Conservation (phyloP, 2,113 vertebrate species). For the Dermatemys mawii region DNA sequence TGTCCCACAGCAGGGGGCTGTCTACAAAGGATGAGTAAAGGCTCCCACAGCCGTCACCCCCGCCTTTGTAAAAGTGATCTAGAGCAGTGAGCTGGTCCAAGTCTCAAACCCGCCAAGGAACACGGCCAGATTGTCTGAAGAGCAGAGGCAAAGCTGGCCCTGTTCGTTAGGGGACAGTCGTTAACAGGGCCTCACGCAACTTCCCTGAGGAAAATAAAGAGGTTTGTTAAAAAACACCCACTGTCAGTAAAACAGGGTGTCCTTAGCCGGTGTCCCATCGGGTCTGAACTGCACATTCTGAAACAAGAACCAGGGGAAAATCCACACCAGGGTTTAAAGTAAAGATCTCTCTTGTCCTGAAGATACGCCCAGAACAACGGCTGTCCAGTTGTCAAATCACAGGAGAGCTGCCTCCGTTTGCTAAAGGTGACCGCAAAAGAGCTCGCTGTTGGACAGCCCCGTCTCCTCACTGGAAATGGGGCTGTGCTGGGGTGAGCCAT, state of each 20-base stretch:
- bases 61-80: not conserved
- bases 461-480: not conserved
- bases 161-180: not conserved
- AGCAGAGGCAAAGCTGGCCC: no score
- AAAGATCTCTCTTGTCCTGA: not conserved
- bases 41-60: no score
- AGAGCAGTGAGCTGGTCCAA: not conserved
- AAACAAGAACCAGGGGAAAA: not conserved
- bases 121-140: not conserved
- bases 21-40: no score
- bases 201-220: not conserved
- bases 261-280: not conserved
- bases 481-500: not conserved
- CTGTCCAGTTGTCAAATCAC: not conserved
- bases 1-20: no score
- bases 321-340: not conserved
- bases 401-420: rapidly evolving
- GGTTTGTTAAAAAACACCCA: not conserved
- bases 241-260: not conserved
- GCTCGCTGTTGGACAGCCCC: no score
- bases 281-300: not conserved
- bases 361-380: not conserved
- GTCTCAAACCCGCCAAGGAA: not conserved
- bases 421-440: no score
- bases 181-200: no score